Conservation (phyloP, 2,888 invertebrate species). For the Cryptophagus acutangulus region DNA sequence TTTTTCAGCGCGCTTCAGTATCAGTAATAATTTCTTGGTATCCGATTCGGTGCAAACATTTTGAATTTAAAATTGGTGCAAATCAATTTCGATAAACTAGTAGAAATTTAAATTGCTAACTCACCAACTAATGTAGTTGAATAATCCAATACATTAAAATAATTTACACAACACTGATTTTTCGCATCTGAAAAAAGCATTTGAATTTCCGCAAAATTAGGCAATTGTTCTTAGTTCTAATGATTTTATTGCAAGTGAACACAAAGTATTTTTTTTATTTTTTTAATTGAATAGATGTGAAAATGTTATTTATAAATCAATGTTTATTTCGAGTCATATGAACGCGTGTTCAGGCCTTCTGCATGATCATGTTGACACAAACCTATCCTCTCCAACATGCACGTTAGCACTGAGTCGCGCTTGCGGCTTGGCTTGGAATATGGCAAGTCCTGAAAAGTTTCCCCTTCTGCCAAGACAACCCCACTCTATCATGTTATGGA, state of each 20-base stretch:
- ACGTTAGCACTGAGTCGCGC: slow-evolving; percentile 14
- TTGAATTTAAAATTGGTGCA: too few species aligned
- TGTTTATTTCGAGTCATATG: slow-evolving; percentile 1
- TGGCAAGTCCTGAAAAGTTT: too few species aligned
- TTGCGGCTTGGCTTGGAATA: slow-evolving; percentile 11
- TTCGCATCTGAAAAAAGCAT: neutral
- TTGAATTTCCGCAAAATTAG: slow-evolving; percentile 7
- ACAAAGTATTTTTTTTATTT: neutral
- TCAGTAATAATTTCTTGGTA: too few species aligned
- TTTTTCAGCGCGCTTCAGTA: too few species aligned
- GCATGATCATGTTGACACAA: slow-evolving; percentile 5
- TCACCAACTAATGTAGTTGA: slow-evolving; percentile 1
- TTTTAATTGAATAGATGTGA: neutral
- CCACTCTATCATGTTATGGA: slow-evolving; percentile 14
- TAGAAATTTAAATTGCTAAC: slow-evolving; percentile 3
- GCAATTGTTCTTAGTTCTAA: slow-evolving; percentile 3
- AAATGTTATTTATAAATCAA: neutral
- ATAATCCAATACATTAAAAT: slow-evolving; percentile 1
- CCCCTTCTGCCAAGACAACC: slow-evolving; percentile 17
- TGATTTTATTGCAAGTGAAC: neutral
- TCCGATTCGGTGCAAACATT: too few species aligned
- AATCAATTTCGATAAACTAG: too few species aligned
- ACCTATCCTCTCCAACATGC: slow-evolving; percentile 7
- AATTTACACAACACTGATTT: slow-evolving; percentile 7
- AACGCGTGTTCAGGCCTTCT: slow-evolving; percentile 4